Evolutionary conservation across 2,797 vertebrate genomes (phyloP).

Genomic region (Limosa lapponica): DNA sequence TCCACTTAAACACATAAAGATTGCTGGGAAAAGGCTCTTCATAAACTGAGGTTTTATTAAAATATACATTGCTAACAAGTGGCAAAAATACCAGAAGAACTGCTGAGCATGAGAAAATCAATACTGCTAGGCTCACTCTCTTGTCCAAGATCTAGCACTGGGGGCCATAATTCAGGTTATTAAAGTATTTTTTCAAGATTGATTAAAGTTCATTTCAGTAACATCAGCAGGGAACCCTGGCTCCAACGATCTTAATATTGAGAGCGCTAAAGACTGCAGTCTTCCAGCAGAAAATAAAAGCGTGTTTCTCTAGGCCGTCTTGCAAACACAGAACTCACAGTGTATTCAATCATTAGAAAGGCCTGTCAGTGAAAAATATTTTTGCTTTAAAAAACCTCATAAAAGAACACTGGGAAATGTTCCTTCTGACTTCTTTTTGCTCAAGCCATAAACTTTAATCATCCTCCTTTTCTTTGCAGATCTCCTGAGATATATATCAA

Average conservation of each 20-base stretch:
- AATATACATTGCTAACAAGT: not conserved
- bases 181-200: not conserved
- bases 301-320: not conserved
- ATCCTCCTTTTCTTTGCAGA: not conserved
- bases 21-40: not conserved
- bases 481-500: not conserved
- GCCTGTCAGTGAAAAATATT: not conserved
- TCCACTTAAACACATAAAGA: not conserved
- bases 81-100: conserved; percentile 5
- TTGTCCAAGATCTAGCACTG: not conserved
- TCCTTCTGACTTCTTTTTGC: not conserved
- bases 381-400: not conserved
- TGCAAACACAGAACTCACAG: not conserved
- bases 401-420: not conserved
- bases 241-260: not conserved
- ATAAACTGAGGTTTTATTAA: not conserved
- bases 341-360: not conserved
- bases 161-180: not conserved
- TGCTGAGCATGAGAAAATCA: not conserved
- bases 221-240: not conserved
- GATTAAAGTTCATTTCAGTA: conserved; percentile 26
- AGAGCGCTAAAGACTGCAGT: not conserved
- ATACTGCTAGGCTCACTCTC: not conserved
- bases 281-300: conserved; percentile 18
- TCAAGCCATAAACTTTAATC: not conserved